Conservation (phyloP, 2,888 invertebrate species). For the Platyscelio sp. region DNA sequence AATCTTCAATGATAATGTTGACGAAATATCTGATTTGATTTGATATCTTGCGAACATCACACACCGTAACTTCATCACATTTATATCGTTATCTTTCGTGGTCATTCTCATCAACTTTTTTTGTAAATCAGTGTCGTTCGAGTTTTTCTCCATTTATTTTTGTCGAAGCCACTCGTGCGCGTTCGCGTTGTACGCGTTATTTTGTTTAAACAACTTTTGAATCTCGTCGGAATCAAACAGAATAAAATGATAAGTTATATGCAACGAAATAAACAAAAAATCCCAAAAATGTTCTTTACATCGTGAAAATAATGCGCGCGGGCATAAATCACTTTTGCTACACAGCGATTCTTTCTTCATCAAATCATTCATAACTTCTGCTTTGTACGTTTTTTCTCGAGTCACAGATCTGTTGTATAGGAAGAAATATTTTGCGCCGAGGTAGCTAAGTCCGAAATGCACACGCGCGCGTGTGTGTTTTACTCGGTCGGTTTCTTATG, state of each 20-base stretch:
- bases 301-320: slow-evolving; percentile 40
- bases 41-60: too few relatives aligned
- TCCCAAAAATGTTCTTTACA: slow-evolving; percentile 33
- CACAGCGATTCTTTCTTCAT: slow-evolving; percentile 52
- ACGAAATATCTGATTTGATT: too few relatives aligned
- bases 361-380: slow-evolving; percentile 58
- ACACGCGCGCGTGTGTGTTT: slow-evolving; percentile 73
- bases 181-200: too few relatives aligned
- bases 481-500: slow-evolving; percentile 80
- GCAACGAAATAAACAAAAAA: slow-evolving; percentile 5
- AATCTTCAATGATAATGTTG: too few relatives aligned
- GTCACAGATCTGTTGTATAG: slow-evolving; percentile 50
- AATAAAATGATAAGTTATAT: slow-evolving; percentile 38
- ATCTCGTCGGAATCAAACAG: slow-evolving; percentile 4
- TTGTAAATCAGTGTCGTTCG: too few relatives aligned
- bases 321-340: slow-evolving; percentile 58
- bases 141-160: too few relatives aligned
- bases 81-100: too few relatives aligned
- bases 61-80: too few relatives aligned
- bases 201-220: too few relatives aligned
- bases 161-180: too few relatives aligned
- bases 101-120: too few relatives aligned
- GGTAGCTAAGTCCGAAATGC: slow-evolving; percentile 70
- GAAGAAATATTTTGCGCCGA: slow-evolving; percentile 61
- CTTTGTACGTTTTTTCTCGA: slow-evolving; percentile 47